Evolutionary conservation across 2,113 vertebrate species (phyloP).

Genomic region (Talpa occidentalis): DNA sequence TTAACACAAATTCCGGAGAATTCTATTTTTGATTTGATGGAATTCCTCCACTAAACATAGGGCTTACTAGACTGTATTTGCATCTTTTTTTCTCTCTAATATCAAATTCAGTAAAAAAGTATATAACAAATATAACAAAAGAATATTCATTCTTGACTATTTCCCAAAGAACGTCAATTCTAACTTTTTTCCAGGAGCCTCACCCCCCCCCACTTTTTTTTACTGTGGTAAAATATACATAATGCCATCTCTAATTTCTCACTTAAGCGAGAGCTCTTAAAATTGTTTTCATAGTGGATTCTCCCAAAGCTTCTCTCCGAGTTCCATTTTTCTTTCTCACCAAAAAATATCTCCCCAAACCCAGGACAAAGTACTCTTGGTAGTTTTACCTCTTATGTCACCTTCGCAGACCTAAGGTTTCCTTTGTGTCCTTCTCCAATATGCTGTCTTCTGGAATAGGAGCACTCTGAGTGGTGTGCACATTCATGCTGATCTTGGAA

Average conservation of each 20-base stretch:
- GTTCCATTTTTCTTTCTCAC: not conserved
- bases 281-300: not conserved
- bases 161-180: not conserved
- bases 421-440: not conserved
- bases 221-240: too few relatives aligned
- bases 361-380: not conserved
- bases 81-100: not conserved
- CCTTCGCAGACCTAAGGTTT: not conserved
- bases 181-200: too few relatives aligned
- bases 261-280: not conserved
- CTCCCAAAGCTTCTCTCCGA: not conserved
- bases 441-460: not conserved
- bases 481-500: not conserved
- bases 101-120: constrained; percentile 5
- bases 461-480: not conserved
- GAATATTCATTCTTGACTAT: not conserved
- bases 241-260: not conserved
- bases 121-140: not conserved
- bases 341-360: not conserved
- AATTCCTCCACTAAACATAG: not conserved
- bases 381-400: not conserved
- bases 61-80: not conserved
- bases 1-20: not conserved
- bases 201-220: too few relatives aligned
- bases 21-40: not conserved